These are phyloP conservation scores for Spodoptera litura DNA, from an alignment of 1,140 invertebrate species.

Conservation along the genomic window DNA sequence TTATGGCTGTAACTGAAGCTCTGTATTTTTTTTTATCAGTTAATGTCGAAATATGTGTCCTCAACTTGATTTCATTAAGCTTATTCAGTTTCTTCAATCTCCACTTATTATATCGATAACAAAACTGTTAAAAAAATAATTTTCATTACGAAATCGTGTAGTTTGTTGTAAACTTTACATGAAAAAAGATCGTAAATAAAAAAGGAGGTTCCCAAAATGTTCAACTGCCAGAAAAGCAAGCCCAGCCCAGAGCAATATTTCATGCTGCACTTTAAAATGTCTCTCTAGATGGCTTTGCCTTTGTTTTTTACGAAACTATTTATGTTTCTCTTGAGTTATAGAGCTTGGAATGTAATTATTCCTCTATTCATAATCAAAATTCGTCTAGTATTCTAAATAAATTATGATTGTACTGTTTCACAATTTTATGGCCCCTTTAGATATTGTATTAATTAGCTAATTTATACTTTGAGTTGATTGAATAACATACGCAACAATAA, in stretches of 20 bases:
- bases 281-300: constrained; percentile 25
- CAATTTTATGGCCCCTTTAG: neutral
- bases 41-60: too few species aligned
- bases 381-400: neutral
- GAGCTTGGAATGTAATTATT: neutral
- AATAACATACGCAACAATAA: neutral
- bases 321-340: constrained; percentile 12
- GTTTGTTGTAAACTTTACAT: too few species aligned
- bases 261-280: constrained; percentile 45
- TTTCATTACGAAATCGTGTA: too few species aligned
- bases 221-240: constrained; percentile 32
- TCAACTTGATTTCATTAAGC: too few species aligned
- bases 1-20: too few species aligned
- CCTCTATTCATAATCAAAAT: neutral
- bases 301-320: constrained; percentile 19
- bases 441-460: neutral
- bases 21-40: too few species aligned
- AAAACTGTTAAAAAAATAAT: too few species aligned
- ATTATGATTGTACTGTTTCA: neutral
- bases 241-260: constrained; percentile 41
- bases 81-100: too few species aligned
- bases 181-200: constrained; percentile 41
- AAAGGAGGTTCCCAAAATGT: constrained; percentile 36
- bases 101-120: too few species aligned
- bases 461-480: neutral